Percentiles rank a stretch among this genome's conserved stretches.
Evolutionary conservation across 2,888 invertebrate genomes (phyloP).

Genomic region (Sminthurinus aureus): DNA sequence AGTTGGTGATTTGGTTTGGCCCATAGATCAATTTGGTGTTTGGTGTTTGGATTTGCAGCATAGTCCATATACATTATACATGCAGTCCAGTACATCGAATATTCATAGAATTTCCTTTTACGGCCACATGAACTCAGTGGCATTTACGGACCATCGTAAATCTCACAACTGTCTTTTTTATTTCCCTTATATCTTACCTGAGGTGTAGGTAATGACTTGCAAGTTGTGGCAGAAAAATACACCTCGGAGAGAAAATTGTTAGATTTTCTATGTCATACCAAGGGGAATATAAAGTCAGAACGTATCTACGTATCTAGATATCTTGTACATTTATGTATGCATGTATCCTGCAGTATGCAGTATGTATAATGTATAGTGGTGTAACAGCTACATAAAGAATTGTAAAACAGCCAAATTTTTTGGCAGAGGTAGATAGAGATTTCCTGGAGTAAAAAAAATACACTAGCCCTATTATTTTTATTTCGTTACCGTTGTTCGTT

Average conservation of each 20-base stretch:
- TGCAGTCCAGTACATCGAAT: background rate
- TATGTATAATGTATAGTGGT: no score
- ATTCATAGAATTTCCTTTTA: background rate
- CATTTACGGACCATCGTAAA: background rate
- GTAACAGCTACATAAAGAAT: no score
- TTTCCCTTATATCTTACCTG: background rate
- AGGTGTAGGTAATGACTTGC: background rate
- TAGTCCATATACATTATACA: background rate
- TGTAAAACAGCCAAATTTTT: no score
- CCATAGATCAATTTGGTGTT: background rate
- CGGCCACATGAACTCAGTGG: background rate
- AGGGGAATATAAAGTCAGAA: background rate
- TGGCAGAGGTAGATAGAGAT: no score
- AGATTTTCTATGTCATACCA: background rate
- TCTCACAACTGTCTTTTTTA: background rate
- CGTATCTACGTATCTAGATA: no score
- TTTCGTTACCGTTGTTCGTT: no score
- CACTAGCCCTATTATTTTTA: no score
- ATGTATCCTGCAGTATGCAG: no score
- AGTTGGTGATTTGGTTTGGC: background rate
- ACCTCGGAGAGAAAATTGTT: background rate
- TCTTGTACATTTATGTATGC: no score
- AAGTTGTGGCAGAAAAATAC: slow-evolving; percentile 1
- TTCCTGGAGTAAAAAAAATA: no score
- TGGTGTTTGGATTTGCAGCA: no score